Evolutionary conservation across 2,888 invertebrate species (phyloP).

Genomic region (Habrosyne pyritoides): DNA sequence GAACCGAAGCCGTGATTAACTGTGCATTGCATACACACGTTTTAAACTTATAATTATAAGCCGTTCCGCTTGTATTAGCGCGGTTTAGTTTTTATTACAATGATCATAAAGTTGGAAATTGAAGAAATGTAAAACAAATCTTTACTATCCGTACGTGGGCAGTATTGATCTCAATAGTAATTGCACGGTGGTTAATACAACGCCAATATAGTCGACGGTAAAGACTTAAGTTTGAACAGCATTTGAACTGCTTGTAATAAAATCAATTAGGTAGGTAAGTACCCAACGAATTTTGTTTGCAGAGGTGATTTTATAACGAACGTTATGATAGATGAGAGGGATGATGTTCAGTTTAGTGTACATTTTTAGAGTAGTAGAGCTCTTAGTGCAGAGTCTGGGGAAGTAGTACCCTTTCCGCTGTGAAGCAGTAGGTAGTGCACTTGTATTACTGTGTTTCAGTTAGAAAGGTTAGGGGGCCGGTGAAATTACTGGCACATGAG

Average conservation of each 20-base stretch:
- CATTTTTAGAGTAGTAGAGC: too few species aligned
- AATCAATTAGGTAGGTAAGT: neutral
- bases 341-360: too few species aligned
- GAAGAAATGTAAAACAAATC: neutral
- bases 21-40: slow-evolving; percentile 53
- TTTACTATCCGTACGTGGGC: neutral
- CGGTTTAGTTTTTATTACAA: slow-evolving; percentile 23
- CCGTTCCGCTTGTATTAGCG: slow-evolving; percentile 23
- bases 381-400: too few species aligned
- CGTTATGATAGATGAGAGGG: too few species aligned
- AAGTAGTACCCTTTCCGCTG: too few species aligned
- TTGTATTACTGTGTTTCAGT: too few species aligned
- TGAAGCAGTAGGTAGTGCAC: too few species aligned
- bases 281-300: neutral
- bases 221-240: neutral
- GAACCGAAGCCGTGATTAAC: slow-evolving; percentile 57
- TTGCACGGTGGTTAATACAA: neutral
- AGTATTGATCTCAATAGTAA: slow-evolving; percentile 2
- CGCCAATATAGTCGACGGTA: neutral
- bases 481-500: too few species aligned
- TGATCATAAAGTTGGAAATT: neutral
- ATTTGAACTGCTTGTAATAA: neutral
- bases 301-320: neutral
- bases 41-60: slow-evolving; percentile 52
- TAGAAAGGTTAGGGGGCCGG: too few species aligned